These are phyloP conservation scores for Probosciger aterrimus DNA, from an alignment of 2,113 vertebrate species.

Conservation along the genomic window DNA sequence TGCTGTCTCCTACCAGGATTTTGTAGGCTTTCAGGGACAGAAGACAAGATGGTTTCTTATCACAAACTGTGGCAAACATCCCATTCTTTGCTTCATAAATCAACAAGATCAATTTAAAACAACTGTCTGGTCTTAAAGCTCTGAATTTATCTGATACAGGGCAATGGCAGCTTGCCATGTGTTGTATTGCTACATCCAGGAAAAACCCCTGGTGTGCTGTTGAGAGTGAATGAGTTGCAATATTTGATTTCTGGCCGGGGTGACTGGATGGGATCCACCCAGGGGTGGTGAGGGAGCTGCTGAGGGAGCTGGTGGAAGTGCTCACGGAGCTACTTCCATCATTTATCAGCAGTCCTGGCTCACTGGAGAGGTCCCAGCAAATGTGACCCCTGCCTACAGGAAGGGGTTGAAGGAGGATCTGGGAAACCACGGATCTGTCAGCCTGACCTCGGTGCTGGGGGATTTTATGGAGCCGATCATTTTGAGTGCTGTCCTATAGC, in stretches of 20 bases:
- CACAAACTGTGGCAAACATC: background rate
- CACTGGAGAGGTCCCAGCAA: background rate
- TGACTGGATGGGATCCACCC: background rate
- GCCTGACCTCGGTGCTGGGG: background rate
- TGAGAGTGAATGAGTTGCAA: background rate
- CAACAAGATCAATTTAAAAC: background rate
- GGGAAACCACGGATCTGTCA: no score
- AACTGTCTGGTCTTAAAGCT: background rate
- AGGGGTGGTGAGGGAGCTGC: background rate
- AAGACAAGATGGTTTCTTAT: background rate
- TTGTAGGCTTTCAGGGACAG: background rate
- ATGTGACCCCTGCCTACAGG: background rate
- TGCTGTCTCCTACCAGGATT: background rate
- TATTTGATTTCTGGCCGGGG: background rate
- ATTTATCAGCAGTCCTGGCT: background rate
- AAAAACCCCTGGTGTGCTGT: background rate
- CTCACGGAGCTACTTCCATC: background rate
- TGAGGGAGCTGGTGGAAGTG: background rate
- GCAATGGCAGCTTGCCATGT: background rate
- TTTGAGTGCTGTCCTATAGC: background rate
- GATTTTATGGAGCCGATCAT: background rate
- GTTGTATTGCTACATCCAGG: background rate
- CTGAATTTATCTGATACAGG: background rate
- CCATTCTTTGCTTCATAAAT: background rate
- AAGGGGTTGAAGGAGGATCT: no score